Percentiles rank a stretch among this genome's conserved stretches.
Evolutionary conservation across 2,113 vertebrate species (phyloP).

Genomic region (Scartelaos histophorus): DNA sequence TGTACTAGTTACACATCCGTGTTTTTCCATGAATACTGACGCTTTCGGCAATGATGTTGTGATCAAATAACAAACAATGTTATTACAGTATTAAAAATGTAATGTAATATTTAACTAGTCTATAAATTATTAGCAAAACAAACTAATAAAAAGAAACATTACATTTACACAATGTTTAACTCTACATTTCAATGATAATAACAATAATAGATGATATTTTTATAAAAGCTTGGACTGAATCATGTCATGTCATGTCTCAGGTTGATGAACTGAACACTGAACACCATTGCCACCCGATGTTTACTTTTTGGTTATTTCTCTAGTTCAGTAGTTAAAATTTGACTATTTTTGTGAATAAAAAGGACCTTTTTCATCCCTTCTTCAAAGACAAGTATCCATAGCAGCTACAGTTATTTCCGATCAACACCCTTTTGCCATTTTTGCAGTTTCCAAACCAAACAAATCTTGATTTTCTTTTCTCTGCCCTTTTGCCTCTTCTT

Average conservation of each 20-base stretch:
- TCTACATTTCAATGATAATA: no score
- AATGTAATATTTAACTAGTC: background rate
- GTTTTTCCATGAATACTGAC: background rate
- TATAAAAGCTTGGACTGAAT: no score
- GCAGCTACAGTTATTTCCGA: constrained; percentile 43
- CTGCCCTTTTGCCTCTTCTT: constrained; percentile 55
- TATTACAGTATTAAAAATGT: background rate
- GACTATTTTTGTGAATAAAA: no score
- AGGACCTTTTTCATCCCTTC: background rate
- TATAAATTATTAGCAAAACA: no score
- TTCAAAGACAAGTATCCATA: background rate
- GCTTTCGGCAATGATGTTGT: background rate
- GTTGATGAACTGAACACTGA: no score
- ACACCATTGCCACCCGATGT: no score
- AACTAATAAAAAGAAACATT: no score
- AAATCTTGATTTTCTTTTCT: constrained; percentile 48
- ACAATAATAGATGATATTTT: no score
- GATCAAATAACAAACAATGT: background rate
- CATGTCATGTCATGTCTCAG: no score
- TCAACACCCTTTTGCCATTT: constrained; percentile 55
- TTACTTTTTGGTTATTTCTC: no score
- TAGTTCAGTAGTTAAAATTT: no score
- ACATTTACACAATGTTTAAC: no score
- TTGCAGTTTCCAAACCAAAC: constrained; percentile 47
- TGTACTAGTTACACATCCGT: background rate